Evolutionary conservation across 2,113 vertebrate genomes (phyloP).

Genomic region (Laticauda colubrina): DNA sequence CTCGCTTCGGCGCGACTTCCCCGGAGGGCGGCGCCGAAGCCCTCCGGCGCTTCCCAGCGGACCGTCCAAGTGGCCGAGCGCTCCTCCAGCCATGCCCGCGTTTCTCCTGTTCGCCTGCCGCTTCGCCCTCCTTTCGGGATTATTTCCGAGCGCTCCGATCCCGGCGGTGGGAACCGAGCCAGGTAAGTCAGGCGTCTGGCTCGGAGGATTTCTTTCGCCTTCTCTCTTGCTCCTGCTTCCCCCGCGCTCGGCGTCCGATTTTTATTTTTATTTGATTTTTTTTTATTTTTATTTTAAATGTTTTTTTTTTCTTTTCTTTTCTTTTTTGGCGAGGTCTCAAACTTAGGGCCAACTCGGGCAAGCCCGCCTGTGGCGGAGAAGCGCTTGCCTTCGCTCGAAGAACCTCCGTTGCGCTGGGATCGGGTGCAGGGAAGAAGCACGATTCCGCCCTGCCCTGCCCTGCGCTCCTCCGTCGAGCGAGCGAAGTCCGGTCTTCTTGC

Average conservation of each 20-base stretch:
- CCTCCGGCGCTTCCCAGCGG: slow-evolving; percentile 29
- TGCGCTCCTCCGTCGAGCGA: not conserved
- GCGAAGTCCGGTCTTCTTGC: not conserved
- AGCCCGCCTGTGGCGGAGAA: not conserved
- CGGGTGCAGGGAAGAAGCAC: not conserved
- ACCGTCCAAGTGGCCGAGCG: not conserved
- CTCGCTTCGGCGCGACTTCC: slow-evolving; percentile 36
- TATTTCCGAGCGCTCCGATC: slow-evolving; percentile 80
- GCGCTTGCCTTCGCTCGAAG: not conserved
- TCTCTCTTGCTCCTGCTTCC: not conserved
- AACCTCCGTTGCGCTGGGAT: not conserved
- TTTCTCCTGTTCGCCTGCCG: slow-evolving; percentile 77
- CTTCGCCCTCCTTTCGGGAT: slow-evolving; percentile 85
- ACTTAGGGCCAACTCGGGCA: not conserved
- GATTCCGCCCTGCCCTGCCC: not conserved
- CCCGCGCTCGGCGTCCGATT: not conserved
- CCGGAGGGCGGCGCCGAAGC: slow-evolving; percentile 55
- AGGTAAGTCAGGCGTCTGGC: slow-evolving; percentile 75
- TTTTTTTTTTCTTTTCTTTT: too few species aligned
- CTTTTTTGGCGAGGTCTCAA: not conserved
- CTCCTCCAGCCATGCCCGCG: slow-evolving; percentile 82
- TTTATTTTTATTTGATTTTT: not conserved
- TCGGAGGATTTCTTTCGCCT: not conserved
- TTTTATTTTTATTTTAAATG: too few species aligned
- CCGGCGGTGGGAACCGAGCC: slow-evolving; percentile 71